Base-by-base conservation (phyloP, 2,113 vertebrate species). In the Caracal caracal region DNA sequence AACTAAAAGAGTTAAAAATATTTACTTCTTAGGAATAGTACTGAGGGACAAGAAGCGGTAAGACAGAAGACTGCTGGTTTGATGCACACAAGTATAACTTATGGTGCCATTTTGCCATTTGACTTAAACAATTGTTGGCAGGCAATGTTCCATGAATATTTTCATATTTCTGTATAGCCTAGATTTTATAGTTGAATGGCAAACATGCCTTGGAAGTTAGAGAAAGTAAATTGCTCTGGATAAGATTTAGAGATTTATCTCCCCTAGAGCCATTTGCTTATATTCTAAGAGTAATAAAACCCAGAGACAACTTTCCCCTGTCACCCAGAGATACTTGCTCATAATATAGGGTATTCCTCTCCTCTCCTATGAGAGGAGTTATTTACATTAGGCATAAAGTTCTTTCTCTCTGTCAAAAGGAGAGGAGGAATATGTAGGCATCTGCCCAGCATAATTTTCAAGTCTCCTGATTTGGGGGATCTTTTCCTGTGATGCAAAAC, bases 221-320 rank as follows among this genome's bases (percentile, higher is more conserved):
- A 73, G 33, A 71, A 93, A 79, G 63, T 37, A 59, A 88, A 88
- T 84, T 88, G 22, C n/a, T 93, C 63, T 73, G 47, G n/a, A 59
- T 83, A 75, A 82, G 24, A 80, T 93, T 90, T 79, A 88, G 53
- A 93, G 47, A 56, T 59, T 70, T 65, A 11, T 90, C 53, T 90
- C 6, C 30, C 10, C 28, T 40, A 4, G 78, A 93, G 28, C 28
- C 70, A 75, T 75, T 92, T 59, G 59, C 26, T 95, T 82, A 28
- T 71, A 28, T 37, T 56, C 65, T 80, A 33, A 91, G 10, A 68
- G 28, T 33, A 75, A 70, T 88, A 88, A 93, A 94, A 73, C 17
- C 51, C 47, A 24, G 63, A 73, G 68, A 75, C 28, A 87, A 17
- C 30, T 71, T 71, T 53, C 30, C 33, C 4, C 24, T 75, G 20